Conservation (phyloP, 2,113 vertebrate species). For the Amphiprion percula region DNA sequence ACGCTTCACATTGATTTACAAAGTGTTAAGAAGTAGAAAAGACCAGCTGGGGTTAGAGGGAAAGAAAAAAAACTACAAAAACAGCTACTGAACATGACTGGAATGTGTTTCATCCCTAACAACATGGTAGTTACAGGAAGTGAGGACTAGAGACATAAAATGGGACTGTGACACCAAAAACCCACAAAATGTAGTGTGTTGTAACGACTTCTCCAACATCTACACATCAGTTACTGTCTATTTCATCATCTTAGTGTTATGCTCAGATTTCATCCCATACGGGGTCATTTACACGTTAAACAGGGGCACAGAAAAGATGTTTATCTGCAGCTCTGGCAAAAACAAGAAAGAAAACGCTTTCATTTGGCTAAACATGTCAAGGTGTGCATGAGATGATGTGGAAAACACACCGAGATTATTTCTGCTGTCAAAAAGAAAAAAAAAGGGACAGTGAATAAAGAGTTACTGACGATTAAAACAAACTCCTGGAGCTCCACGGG, state of each 20-base stretch:
- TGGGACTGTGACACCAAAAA: background rate
- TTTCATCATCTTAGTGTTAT: background rate
- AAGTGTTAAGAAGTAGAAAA: constrained; percentile 74
- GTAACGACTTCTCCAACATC: constrained; percentile 22
- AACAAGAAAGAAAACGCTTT: background rate
- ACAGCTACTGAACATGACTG: constrained; percentile 32
- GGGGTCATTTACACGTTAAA: background rate
- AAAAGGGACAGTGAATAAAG: background rate
- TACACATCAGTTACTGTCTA: constrained; percentile 29
- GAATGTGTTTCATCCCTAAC: constrained; percentile 16
- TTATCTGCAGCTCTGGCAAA: constrained; percentile 7
- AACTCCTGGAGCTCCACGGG: constrained; percentile 5
- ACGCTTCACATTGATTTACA: constrained; percentile 76
- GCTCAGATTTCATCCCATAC: background rate
- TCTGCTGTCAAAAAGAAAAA: constrained; percentile 14
- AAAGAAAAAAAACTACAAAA: constrained; percentile 34
- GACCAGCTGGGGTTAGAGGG: constrained; percentile 52
- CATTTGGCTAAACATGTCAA: background rate
- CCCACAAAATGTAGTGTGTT: constrained; percentile 10
- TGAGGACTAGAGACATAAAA: constrained; percentile 20
- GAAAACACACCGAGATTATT: background rate
- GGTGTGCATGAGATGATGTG: too few relatives aligned
- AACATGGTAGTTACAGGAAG: constrained; percentile 19
- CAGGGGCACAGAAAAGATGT: background rate
- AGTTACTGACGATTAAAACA: background rate